Evolutionary conservation across 2,113 vertebrate genomes (phyloP), one percentile per base, ranked within the genome.

Genomic region (Oxyura jamaicensis): DNA sequence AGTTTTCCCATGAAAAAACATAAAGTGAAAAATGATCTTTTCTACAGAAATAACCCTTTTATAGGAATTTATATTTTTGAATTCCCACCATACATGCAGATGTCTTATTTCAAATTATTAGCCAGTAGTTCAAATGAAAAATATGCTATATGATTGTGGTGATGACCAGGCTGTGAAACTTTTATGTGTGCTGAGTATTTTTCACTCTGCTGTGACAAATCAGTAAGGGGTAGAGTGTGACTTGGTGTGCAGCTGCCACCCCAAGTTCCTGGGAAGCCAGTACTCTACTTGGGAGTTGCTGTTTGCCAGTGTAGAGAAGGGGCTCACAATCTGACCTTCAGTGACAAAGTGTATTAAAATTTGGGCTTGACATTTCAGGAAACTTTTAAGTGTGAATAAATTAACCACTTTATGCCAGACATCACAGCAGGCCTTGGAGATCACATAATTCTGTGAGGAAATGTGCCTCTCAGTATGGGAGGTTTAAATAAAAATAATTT

Each of bases 401-500:
- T 91, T 84, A 91, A 95, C 21, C 67, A 42, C n/a, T 94, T 94
- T 72, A 69, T 75, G 50, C 73, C 67, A 80, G 67, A 69, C 72
- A 94, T 19, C 28, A 39, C 36, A 80, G 4, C 6, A 55, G 65
- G 44, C 35, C 25, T 82, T 63, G 28, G 52, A 88, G 42, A 65
- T 69, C 31, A 92, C 41, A 21, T 63, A 78, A 55, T 36, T 28
- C 11, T 28, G n/a, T 79, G 83, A 95, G 55, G 56, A 75, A 73
- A 83, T 53, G 41, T 65, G 50, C 22, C 7, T n/a, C 56, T 73
- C 65, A n/a, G 3, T 81, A 95, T 87, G 74, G 76, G 90, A 92
- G 48, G 15, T 74, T 91, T 41, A 88, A 95, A 95, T 86, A 76
- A 88, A 91, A 91, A 79, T 89, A 67, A 88, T 95, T 91, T 89